Evolutionary conservation across 2,888 invertebrate species (phyloP).

Genomic region (Watsonalla binaria): DNA sequence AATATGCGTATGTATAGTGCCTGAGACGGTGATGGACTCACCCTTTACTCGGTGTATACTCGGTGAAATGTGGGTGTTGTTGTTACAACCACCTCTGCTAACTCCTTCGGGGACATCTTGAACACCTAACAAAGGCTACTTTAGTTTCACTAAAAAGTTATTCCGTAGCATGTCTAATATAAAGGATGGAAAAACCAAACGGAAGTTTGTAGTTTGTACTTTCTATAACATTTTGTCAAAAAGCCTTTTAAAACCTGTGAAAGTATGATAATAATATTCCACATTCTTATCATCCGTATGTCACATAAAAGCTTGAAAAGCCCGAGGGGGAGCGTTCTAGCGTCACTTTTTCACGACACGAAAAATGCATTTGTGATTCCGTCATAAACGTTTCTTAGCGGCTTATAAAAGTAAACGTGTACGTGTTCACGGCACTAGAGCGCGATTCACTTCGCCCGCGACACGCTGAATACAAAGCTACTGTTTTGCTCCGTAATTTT

Average conservation of each 20-base stretch:
- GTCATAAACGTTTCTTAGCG: conserved; percentile 60
- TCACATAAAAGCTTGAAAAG: conserved; percentile 34
- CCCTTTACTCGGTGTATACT: no score
- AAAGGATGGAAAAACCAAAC: no score
- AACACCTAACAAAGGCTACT: no score
- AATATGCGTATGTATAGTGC: no score
- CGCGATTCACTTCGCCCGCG: conserved; percentile 8
- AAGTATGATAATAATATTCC: conserved; percentile 7
- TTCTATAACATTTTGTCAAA: no score
- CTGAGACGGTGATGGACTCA: no score
- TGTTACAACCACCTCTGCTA: no score
- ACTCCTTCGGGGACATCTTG: no score
- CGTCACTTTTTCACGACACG: conserved; percentile 67
- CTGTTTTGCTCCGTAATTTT: background rate
- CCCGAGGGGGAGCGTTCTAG: conserved; percentile 42
- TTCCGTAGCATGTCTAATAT: no score
- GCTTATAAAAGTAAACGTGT: conserved; percentile 34
- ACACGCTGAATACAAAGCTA: conserved; percentile 2
- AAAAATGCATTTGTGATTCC: conserved; percentile 72
- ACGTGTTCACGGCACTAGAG: conserved; percentile 18
- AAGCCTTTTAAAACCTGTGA: background rate
- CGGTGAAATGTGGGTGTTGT: no score
- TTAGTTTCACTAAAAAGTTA: no score
- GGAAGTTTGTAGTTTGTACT: no score
- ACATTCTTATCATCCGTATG: conserved; percentile 22